Conservation (phyloP, 2,113 vertebrate genomes). For the Calypte anna region DNA sequence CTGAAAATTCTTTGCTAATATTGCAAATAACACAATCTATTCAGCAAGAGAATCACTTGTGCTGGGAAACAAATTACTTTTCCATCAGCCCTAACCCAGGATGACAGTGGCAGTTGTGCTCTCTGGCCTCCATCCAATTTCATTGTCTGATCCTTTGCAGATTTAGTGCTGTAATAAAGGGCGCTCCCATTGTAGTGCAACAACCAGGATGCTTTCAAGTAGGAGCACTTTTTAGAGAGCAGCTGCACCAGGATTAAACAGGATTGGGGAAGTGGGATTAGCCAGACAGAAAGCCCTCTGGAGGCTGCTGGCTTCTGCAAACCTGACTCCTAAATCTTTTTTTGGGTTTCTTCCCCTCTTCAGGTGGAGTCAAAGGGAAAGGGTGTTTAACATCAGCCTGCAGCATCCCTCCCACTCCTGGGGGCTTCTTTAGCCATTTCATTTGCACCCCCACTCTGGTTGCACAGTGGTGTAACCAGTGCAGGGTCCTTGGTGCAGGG, state of each 20-base stretch:
- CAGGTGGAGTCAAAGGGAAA: not conserved
- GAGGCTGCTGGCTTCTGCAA: conserved; percentile 42
- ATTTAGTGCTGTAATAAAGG: conserved; percentile 64
- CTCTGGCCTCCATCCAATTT: conserved; percentile 71
- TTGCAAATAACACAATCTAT: conserved; percentile 67
- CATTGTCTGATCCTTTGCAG: conserved; percentile 63
- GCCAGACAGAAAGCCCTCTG: conserved; percentile 33
- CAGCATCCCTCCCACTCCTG: not conserved
- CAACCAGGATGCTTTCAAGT: conserved; percentile 69
- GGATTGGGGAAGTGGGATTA: conserved; percentile 64
- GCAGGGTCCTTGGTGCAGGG: not conserved
- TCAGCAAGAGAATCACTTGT: conserved; percentile 57
- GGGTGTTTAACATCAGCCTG: not conserved
- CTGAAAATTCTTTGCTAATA: conserved; percentile 66
- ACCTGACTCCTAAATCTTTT: not conserved
- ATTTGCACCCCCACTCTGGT: not conserved
- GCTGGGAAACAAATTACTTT: conserved; percentile 70
- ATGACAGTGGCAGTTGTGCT: conserved; percentile 64
- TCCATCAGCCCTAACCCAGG: conserved; percentile 68
- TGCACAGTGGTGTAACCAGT: not conserved
- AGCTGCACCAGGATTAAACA: conserved; percentile 71
- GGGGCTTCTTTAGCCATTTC: not conserved
- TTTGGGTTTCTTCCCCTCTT: not conserved
- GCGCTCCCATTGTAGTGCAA: conserved; percentile 57
- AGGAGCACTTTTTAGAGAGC: conserved; percentile 62